Base-by-base conservation (phyloP, 2,888 invertebrate genomes). In the Drosophila limbata region DNA sequence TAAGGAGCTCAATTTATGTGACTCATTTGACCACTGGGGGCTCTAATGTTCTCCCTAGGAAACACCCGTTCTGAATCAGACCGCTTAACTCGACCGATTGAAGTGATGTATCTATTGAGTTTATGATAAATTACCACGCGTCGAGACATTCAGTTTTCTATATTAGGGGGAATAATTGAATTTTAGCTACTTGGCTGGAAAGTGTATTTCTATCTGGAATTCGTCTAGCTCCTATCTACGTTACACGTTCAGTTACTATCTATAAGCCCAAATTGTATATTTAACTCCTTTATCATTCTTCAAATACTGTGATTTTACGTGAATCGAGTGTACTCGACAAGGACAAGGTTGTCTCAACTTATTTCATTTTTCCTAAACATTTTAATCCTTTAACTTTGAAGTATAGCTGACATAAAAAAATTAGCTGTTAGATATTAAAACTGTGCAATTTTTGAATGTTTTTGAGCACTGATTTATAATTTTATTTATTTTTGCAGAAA, bases 1-100 rank as follows among this genome's bases (percentile, higher is more conserved):
- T 15, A 37, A 31, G n/a, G 33, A 44, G 42, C 21, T 42, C 10
- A 73, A 44, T 33, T 39, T 4, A 3, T 11, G n/a, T 73, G 73
- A 73, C 55, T 73, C 75, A 73, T 40, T 15, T 3, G 15, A 11
- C 9, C n/a, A 10, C 42, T 19, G 10, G 1, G n/a, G n/a, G 19
- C 5, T 52, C 13, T 9, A 13, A 3, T 6, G 28, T 0, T 9
- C 13, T 17, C 35, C n/a, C 13, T 40, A 17, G 53, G 40, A 63
- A 47, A 47, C 53, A 31, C 42, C 53, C n/a, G 11, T 19, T 33
- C 45, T 74, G 47, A 73, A 21, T 75, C 70, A 73, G 57, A 13
- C 6, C 0, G 33, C 28, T 37, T 53, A 40, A 15, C 37, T 15
- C 44, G 28, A 37, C 44, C 19, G 25, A 53, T 17, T 9, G 21